Base-by-base conservation (phyloP, 1,140 invertebrate genomes). In the Rhynchophorus ferrugineus region DNA sequence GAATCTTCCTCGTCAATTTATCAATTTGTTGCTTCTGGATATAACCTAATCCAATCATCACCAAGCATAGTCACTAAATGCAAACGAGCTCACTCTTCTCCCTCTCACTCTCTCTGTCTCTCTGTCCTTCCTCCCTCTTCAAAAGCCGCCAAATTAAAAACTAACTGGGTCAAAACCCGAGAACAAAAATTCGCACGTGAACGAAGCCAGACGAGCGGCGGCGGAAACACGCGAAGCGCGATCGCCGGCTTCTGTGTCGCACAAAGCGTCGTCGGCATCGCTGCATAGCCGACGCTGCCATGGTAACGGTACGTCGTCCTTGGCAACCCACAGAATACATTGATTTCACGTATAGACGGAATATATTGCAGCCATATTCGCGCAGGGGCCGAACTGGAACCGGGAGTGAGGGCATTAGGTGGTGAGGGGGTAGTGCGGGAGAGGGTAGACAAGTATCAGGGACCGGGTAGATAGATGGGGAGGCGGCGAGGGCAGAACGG, bases 261-360 rank as follows among this genome's bases (percentile, higher is more conserved):
- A 54, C 11, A 54, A 20, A 39, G 24, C 34, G 19, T 11, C 24
- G 46, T 24, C 58, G 55, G 55, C 61, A 59, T 62, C 59, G 58
- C 46, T 60, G 59, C 54, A 61, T 39, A 55, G 57, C 50, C 56
- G 56, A 45, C 54, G 61, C 63, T 47, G 56, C 46, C 39, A 61
- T 57, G 56, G 56, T 46, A 57, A 60, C 61, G 11, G 50, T 49
- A 39, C 54, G 57, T 65, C 44, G 55, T 56, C 62, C 63, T 45
- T 60, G 56, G 60, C 57, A 60, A 64, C 62, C 62, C 58, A 53
- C 44, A 61, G 62, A 63, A 66, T 62, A 65, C 66, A 68, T 68
- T 66, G 66, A 68, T 68, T 68, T 68, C 66, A 66, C 65, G 65
- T 68, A 68, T 68, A 68, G 66, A 68, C 66, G 62, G 53, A 63